These are phyloP conservation scores for Thera britannica DNA, from an alignment of 2,888 invertebrate genomes.

Conservation along the genomic window DNA sequence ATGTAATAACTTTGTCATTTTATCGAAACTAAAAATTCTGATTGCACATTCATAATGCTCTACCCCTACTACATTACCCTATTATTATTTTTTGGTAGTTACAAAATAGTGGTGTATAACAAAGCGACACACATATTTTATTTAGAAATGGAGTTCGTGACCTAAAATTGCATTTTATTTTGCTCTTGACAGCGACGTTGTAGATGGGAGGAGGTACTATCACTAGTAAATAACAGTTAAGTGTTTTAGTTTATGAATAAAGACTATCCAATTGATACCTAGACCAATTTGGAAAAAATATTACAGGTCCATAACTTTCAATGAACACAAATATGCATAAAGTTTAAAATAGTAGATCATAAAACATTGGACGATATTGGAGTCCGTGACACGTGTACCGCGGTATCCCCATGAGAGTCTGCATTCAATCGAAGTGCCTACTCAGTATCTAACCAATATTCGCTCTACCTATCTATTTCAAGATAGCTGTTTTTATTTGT, in stretches of 20 bases:
- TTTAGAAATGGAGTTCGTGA: no score
- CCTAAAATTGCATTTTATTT: no score
- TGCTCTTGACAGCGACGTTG: no score
- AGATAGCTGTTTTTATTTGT: background rate
- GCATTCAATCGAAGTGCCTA: constrained; percentile 22
- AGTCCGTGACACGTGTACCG: constrained; percentile 44
- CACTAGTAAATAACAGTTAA: no score
- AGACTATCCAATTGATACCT: background rate
- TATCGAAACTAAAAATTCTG: no score
- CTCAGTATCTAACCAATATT: background rate
- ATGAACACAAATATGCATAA: constrained; percentile 34
- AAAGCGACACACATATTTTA: no score
- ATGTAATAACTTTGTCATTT: no score
- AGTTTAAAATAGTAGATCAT: constrained; percentile 51
- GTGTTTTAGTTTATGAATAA: background rate
- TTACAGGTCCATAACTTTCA: background rate
- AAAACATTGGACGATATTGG: constrained; percentile 51
- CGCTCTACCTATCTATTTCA: background rate
- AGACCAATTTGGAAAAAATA: background rate
- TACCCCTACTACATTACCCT: no score
- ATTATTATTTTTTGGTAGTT: no score
- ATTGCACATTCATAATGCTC: no score
- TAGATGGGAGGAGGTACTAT: no score
- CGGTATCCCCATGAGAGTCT: constrained; percentile 34
- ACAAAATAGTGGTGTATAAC: no score